Conservation (phyloP, 2,888 invertebrate genomes). For the Spilosoma lubricipeda region DNA sequence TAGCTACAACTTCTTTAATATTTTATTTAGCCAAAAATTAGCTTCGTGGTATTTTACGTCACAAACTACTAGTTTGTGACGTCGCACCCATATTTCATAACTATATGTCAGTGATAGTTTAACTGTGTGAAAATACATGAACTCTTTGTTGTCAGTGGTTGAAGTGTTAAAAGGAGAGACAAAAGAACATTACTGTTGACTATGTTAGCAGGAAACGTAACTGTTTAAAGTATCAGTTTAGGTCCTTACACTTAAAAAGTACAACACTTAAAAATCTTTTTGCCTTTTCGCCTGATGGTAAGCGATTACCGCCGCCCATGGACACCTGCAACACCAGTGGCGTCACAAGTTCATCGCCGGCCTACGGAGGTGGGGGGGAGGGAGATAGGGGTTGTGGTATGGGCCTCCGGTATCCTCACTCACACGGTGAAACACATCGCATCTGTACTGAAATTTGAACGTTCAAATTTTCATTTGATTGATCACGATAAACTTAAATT, state of each 20-base stretch:
- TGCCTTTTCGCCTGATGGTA: too few species aligned
- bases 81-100: not conserved
- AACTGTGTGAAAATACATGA: not conserved
- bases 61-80: not conserved
- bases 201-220: not conserved
- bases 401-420: too few species aligned
- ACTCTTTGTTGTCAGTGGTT: not conserved
- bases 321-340: too few species aligned
- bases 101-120: not conserved
- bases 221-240: not conserved
- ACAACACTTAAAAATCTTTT: too few species aligned
- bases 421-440: too few species aligned
- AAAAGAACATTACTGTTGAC: constrained; percentile 44
- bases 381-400: too few species aligned
- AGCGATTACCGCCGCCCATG: too few species aligned
- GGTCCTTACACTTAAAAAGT: not conserved
- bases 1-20: too few species aligned
- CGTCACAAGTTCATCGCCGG: too few species aligned
- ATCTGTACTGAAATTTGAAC: not conserved
- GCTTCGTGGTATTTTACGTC: not conserved
- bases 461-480: not conserved
- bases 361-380: too few species aligned
- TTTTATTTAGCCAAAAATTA: too few species aligned
- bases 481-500: not conserved
- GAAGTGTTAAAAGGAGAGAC: constrained; percentile 39